Evolutionary conservation across 1,140 invertebrate species (phyloP), one percentile per base, ranked within the genome.

Genomic region (Drosophila grimshawi): DNA sequence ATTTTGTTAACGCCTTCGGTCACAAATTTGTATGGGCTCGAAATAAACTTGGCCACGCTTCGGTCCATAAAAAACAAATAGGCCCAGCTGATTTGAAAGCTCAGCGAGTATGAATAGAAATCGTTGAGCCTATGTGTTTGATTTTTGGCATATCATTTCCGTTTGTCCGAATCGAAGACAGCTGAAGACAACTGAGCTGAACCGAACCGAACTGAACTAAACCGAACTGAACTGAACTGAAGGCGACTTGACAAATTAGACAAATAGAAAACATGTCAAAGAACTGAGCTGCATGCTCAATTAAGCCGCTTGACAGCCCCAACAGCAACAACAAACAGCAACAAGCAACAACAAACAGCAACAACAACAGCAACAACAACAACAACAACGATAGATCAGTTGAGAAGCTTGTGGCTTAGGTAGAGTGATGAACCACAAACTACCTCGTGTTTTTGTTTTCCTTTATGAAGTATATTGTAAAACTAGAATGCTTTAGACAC

Each of bases 201-300:
- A 19, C 19, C 19, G 19, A 19, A 19, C 19, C 19, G 19, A 19
- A 19, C 19, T 19, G 19, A 5, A 33, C 33, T 33, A 33, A 33
- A 33, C 33, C 5, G 5, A 33, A 33, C 33, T 33, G 33, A n/a
- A 43, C 39, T n/a, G 39, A 43, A 48, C 57, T 55, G 63, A 82
- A 78, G 68, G 60, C 67, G 75, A 78, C 60, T 76, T 89, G 80
- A 88, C 83, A 88, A 83, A 83, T 88, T 88, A 78, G 77, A 89
- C 85, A 88, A 89, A 89, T 90, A 89, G 85, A 85, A 89, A 89
- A 89, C 86, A 89, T 89, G 86, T 85, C 85, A 78, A 89, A 89
- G 70, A 86, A 79, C 79, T 79, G 78, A 86, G 69, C 70, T 73
- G 66, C 67, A 72, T 80, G 78, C 80, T 68, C 81, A 85, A 85